Conservation (phyloP, 1,140 invertebrate genomes). For the Drosophila lowei region DNA sequence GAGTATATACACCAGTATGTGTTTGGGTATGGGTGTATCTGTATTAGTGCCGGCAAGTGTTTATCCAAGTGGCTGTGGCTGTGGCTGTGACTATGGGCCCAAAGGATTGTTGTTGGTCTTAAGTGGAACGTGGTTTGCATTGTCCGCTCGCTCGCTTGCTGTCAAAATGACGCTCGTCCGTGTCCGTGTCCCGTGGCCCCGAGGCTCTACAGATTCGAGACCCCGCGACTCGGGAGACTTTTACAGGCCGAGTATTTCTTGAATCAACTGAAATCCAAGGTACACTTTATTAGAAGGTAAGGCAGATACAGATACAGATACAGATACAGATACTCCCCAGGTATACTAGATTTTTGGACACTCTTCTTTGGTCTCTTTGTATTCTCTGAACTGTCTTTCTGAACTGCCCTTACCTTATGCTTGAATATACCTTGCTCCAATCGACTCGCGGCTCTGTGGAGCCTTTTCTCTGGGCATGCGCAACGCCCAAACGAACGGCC, state of each 20-base stretch:
- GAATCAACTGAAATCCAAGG: conserved; percentile 19
- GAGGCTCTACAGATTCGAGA: conserved; percentile 15
- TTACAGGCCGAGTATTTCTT: conserved; percentile 25
- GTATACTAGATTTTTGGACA: too few species aligned
- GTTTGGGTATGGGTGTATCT: neutral
- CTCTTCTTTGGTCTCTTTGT: too few species aligned
- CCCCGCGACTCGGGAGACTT: conserved; percentile 14
- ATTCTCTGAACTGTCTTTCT: too few species aligned
- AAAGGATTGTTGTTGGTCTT: conserved; percentile 55
- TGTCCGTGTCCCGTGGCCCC: neutral
- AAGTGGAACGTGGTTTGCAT: conserved; percentile 82
- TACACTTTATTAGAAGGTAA: too few species aligned
- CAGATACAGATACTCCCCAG: too few species aligned
- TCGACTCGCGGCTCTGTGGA: too few species aligned
- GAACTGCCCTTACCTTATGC: too few species aligned
- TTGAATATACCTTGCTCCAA: too few species aligned
- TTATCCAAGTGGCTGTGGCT: conserved; percentile 75
- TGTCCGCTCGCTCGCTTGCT: conserved; percentile 74
- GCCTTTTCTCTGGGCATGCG: conserved; percentile 46
- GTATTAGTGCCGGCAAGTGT: conserved; percentile 62
- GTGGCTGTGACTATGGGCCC: conserved; percentile 54
- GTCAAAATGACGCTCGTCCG: conserved; percentile 74
- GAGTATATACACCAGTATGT: neutral
- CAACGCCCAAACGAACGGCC: conserved; percentile 40
- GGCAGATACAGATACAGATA: too few species aligned